Percentiles rank a stretch among this genome's conserved stretches.
These are phyloP conservation scores for Chelonus formosanus DNA, from an alignment of 2,888 invertebrate genomes.

Conservation along the genomic window DNA sequence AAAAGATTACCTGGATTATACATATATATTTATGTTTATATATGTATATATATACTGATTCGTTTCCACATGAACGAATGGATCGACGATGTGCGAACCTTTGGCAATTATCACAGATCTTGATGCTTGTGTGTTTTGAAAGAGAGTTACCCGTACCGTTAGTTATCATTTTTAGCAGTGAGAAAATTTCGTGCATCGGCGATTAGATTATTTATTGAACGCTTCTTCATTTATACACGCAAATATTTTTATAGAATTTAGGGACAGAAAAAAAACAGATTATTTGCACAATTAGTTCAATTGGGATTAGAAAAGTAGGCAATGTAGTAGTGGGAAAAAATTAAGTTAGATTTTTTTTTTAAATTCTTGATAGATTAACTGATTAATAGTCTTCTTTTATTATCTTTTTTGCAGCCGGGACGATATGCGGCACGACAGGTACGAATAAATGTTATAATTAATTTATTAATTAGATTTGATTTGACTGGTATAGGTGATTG, in stretches of 20 bases:
- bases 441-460: slow-evolving; percentile 56
- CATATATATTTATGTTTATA: no score
- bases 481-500: slow-evolving; percentile 63
- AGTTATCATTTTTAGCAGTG: slow-evolving; percentile 15
- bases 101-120: slow-evolving; percentile 29
- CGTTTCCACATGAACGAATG: slow-evolving; percentile 32
- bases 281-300: no score
- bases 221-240: slow-evolving; percentile 10
- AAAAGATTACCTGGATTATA: no score
- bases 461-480: slow-evolving; percentile 55
- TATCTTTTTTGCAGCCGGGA: slow-evolving; percentile 65
- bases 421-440: slow-evolving; percentile 65
- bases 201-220: slow-evolving; percentile 40
- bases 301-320: not conserved
- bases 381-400: slow-evolving; percentile 56
- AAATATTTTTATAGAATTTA: no score
- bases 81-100: slow-evolving; percentile 50
- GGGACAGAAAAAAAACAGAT: no score
- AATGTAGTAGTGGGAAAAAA: not conserved
- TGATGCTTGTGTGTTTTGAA: slow-evolving; percentile 12
- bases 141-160: not conserved
- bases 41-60: no score
- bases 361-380: not conserved
- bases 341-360: slow-evolving; percentile 25
- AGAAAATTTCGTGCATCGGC: slow-evolving; percentile 50